phyloP scores from a whole-genome alignment of 2,113 vertebrate species.

The Saguinus midas region DNA sequence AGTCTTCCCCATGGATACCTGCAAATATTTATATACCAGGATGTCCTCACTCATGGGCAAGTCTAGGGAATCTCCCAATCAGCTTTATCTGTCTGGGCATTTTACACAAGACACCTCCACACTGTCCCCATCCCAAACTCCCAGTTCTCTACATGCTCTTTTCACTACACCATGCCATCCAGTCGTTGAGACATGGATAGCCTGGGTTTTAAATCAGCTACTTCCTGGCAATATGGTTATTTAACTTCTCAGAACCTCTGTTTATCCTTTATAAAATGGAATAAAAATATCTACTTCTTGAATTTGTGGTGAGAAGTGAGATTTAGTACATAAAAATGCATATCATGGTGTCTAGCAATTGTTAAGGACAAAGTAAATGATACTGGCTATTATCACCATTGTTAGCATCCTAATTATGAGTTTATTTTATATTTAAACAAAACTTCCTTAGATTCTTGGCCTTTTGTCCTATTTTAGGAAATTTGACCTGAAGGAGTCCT shows the following conservation, averaged over 20 bases:
- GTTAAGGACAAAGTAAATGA: not conserved
- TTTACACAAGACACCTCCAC: not conserved
- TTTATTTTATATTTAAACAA: not conserved
- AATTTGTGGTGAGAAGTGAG: not conserved
- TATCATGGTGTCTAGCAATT: not conserved
- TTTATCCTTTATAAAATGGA: not conserved
- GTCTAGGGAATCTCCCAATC: not conserved
- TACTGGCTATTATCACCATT: not conserved
- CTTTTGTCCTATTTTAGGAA: not conserved
- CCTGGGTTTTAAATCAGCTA: not conserved
- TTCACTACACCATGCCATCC: too few relatives aligned
- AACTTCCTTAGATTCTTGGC: not conserved
- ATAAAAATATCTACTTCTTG: not conserved
- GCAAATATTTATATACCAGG: not conserved
- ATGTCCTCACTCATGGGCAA: not conserved
- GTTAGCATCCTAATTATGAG: not conserved
- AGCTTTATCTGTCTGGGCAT: not conserved
- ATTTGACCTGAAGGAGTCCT: slow-evolving; percentile 24
- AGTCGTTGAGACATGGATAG: not conserved
- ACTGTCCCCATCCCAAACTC: not conserved
- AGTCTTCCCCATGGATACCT: not conserved
- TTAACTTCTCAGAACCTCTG: not conserved
- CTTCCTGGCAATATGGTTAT: not conserved
- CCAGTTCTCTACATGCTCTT: not conserved
- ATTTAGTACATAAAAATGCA: not conserved